Percentiles rank a stretch among this genome's conserved stretches.
phyloP scores from a whole-genome alignment of 2,113 vertebrate species.

The Zosterops hypoxanthus region DNA sequence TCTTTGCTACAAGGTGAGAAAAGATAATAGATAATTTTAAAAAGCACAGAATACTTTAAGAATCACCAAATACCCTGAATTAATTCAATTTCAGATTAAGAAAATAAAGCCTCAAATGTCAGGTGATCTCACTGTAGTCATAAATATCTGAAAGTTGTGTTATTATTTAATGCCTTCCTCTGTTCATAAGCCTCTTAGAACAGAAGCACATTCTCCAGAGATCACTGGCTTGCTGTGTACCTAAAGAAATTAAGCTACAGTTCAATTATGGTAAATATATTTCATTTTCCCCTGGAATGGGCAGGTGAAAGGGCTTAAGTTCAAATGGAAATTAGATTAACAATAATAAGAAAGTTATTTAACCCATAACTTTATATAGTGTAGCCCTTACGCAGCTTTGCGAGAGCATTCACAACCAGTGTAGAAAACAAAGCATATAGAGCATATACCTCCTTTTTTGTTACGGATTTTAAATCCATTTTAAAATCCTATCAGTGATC shows the following conservation, averaged over 20 bases:
- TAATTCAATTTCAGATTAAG: neutral
- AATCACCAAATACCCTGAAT: neutral
- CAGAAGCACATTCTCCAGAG: constrained; percentile 28
- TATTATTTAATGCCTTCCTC: constrained; percentile 37
- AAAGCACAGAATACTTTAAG: neutral
- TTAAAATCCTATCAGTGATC: neutral
- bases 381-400: neutral
- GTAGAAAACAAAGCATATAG: neutral
- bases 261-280: constrained; percentile 45
- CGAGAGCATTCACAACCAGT: neutral
- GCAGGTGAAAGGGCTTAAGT: constrained; percentile 6
- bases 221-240: neutral
- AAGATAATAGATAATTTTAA: neutral
- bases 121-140: neutral
- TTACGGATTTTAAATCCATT: neutral
- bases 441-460: neutral
- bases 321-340: constrained; percentile 24
- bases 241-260: constrained; percentile 39
- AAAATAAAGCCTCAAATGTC: neutral
- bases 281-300: neutral
- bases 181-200: constrained; percentile 23
- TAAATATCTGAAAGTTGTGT: constrained; percentile 15
- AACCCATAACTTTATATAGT: neutral
- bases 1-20: neutral
- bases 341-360: constrained; percentile 6